These are phyloP conservation scores for Trichogramma dendrolimi DNA, from an alignment of 2,888 invertebrate species.

Conservation along the genomic window DNA sequence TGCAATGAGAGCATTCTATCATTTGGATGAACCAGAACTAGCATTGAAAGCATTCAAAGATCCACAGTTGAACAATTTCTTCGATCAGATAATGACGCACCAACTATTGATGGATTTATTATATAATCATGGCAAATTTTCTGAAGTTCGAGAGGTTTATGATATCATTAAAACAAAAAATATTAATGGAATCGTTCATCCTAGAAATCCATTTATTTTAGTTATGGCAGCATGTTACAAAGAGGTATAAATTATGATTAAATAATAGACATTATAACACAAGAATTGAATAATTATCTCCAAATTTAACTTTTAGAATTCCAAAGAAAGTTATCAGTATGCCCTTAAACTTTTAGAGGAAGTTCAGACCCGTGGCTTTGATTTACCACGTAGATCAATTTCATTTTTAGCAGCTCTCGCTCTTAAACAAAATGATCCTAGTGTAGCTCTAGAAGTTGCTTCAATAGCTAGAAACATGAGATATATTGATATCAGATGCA, in stretches of 20 bases:
- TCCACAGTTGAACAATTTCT: slow-evolving; percentile 62
- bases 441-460: slow-evolving; percentile 66
- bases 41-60: slow-evolving; percentile 66
- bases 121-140: slow-evolving; percentile 64
- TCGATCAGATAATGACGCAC: slow-evolving; percentile 66
- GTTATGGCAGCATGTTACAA: slow-evolving; percentile 71
- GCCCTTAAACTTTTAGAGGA: slow-evolving; percentile 62
- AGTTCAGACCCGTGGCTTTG: slow-evolving; percentile 56
- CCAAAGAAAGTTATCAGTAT: slow-evolving; percentile 63
- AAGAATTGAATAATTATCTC: slow-evolving; percentile 6
- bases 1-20: slow-evolving; percentile 73
- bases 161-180: slow-evolving; percentile 61
- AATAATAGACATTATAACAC: not conserved
- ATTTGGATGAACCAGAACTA: slow-evolving; percentile 64
- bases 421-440: slow-evolving; percentile 64
- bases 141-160: slow-evolving; percentile 64
- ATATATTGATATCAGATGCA: slow-evolving; percentile 67
- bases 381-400: slow-evolving; percentile 60
- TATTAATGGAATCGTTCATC: slow-evolving; percentile 63
- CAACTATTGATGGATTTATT: slow-evolving; percentile 70
- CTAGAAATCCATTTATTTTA: slow-evolving; percentile 66
- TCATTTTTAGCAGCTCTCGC: slow-evolving; percentile 66
- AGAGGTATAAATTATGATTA: slow-evolving; percentile 55
- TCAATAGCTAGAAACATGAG: slow-evolving; percentile 56
- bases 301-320: slow-evolving; percentile 54